phyloP scores from a whole-genome alignment of 35 echinoderm and acorn worm genomes.

The Diadema setosum region DNA sequence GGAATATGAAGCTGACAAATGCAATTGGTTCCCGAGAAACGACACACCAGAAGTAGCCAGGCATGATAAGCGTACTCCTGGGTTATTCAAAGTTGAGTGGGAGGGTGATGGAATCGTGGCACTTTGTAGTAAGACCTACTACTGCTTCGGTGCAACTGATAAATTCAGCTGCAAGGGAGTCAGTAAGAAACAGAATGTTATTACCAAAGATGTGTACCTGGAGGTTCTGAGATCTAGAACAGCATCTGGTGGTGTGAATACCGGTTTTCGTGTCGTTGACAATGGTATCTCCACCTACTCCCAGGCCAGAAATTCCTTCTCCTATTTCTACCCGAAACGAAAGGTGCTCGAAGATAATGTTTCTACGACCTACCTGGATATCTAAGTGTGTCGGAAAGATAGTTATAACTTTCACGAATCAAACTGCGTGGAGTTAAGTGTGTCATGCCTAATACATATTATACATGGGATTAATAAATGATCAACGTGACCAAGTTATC shows the following conservation, averaged over 20 bases:
- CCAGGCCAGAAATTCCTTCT: too few species aligned
- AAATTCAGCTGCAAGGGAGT: background rate
- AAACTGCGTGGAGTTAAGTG: too few species aligned
- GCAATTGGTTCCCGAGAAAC: slow-evolving; percentile 1
- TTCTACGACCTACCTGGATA: too few species aligned
- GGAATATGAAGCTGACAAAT: background rate
- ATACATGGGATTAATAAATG: too few species aligned
- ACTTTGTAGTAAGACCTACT: slow-evolving; percentile 9
- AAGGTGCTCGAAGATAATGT: too few species aligned
- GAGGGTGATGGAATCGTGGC: slow-evolving; percentile 52
- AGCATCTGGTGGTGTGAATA: background rate
- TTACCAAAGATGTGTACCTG: background rate
- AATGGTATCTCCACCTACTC: too few species aligned
- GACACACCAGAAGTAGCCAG: background rate
- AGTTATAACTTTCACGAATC: too few species aligned
- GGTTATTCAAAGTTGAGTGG: slow-evolving; percentile 51
- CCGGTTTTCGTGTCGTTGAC: background rate
- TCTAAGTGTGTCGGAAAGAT: too few species aligned
- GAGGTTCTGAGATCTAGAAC: background rate
- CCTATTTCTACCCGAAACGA: too few species aligned
- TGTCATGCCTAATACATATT: too few species aligned
- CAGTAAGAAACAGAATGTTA: background rate
- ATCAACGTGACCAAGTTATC: too few species aligned
- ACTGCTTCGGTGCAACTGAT: background rate
- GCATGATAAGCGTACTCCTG: slow-evolving; percentile 31